These are phyloP conservation scores for Phortica magna DNA, from an alignment of 2,888 invertebrate species.

Conservation along the genomic window DNA sequence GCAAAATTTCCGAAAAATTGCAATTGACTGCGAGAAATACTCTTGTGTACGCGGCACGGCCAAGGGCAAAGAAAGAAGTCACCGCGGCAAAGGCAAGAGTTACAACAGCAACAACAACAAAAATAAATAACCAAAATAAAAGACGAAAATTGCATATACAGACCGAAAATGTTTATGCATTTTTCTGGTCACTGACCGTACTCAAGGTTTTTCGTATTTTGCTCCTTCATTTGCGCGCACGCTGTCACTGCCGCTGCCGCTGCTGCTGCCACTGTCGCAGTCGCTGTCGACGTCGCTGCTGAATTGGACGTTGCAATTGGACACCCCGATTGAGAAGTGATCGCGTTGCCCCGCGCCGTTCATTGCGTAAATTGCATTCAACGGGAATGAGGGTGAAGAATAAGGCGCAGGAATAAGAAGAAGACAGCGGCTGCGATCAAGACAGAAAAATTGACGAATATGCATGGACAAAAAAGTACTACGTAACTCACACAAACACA, in stretches of 20 bases:
- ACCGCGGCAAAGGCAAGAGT: neutral
- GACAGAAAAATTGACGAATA: conserved; percentile 72
- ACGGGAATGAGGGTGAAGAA: neutral
- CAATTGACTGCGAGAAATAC: conserved; percentile 61
- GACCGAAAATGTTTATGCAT: conserved; percentile 69
- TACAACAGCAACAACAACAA: conserved; percentile 25
- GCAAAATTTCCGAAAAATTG: conserved; percentile 71
- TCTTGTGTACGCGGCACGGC: neutral
- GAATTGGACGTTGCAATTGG: neutral
- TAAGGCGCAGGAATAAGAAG: neutral
- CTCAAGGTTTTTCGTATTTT: conserved; percentile 76
- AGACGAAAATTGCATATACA: conserved; percentile 56
- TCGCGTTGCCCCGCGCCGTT: neutral
- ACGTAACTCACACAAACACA: conserved; percentile 2
- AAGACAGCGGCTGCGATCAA: neutral
- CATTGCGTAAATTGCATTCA: conserved; percentile 70
- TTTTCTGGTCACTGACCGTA: conserved; percentile 76
- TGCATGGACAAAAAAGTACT: conserved; percentile 62
- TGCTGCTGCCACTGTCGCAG: conserved; percentile 41
- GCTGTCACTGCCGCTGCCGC: conserved; percentile 25
- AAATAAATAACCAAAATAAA: conserved; percentile 34
- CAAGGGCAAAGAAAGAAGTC: conserved; percentile 6
- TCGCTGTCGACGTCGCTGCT: conserved; percentile 52
- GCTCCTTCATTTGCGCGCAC: conserved; percentile 41
- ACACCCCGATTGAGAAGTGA: conserved; percentile 16